phyloP scores from a whole-genome alignment of 2,113 vertebrate genomes.

The Oxyura jamaicensis region DNA sequence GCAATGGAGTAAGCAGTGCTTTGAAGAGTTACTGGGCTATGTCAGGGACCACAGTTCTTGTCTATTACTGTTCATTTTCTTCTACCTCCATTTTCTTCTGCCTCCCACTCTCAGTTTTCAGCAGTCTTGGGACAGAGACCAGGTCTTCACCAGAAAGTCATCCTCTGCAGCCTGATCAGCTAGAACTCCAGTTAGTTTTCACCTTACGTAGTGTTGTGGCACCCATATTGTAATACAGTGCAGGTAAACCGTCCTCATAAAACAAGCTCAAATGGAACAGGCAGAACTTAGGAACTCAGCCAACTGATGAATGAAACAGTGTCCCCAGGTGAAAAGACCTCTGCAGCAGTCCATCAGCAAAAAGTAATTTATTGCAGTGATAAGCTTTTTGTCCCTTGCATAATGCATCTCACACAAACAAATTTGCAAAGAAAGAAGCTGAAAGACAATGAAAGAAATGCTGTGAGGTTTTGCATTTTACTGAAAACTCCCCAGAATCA shows the following conservation, averaged over 20 bases:
- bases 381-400: not conserved
- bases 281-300: not conserved
- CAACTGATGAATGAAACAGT: not conserved
- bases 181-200: not conserved
- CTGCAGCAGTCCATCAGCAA: not conserved
- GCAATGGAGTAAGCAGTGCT: not conserved
- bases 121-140: not conserved
- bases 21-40: not conserved
- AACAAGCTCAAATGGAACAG: not conserved
- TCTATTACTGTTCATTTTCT: not conserved
- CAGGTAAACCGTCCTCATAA: not conserved
- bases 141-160: not conserved
- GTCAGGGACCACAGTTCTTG: rapidly evolving
- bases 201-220: not conserved
- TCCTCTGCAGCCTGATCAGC: not conserved
- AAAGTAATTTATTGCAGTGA: not conserved
- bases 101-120: not conserved
- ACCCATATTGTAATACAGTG: rapidly evolving
- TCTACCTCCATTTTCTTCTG: too few species aligned
- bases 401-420: not conserved
- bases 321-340: not conserved
- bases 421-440: not conserved
- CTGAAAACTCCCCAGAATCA: not conserved
- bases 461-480: not conserved
- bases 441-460: not conserved